A percentile compares a stretch with the other conserved stretches of the same genome.
phyloP scores from a whole-genome alignment of 2,797 vertebrate species.

The Spinus olivaceus region DNA sequence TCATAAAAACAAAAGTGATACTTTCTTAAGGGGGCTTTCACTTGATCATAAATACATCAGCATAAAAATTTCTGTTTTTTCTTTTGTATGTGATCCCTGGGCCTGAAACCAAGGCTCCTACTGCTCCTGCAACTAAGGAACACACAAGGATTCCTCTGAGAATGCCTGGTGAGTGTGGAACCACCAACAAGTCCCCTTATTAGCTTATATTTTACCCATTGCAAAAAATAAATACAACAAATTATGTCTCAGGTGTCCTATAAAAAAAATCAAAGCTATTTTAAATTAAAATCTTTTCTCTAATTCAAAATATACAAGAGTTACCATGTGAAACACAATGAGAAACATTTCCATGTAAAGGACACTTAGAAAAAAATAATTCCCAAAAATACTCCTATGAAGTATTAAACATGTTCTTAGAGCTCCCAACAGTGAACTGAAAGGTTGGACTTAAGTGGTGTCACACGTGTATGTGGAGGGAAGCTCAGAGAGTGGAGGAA shows the following conservation, averaged over 20 bases:
- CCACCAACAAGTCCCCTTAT: neutral
- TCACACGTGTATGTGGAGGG: neutral
- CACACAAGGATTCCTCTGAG: neutral
- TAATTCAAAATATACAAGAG: neutral
- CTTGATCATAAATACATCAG: neutral
- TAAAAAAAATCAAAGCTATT: neutral
- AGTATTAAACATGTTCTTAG: neutral
- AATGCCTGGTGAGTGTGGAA: accelerated
- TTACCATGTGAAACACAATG: neutral
- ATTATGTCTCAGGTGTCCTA: neutral
- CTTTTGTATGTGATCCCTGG: neutral
- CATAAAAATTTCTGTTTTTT: neutral
- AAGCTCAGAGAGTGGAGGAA: neutral
- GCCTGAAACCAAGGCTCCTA: neutral
- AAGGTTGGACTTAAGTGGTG: neutral
- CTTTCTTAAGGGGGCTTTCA: neutral
- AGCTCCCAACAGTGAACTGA: neutral
- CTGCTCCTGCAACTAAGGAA: neutral
- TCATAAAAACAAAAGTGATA: neutral
- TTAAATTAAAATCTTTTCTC: neutral
- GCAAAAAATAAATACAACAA: neutral
- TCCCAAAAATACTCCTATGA: neutral
- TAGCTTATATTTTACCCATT: neutral
- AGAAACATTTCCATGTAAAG: neutral
- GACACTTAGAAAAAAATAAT: neutral